Percentiles rank a stretch among this genome's conserved stretches.
These are phyloP conservation scores for Hemicentrotus pulcherrimus DNA, from an alignment of 35 echinoderm and acorn worm species.

Conservation along the genomic window DNA sequence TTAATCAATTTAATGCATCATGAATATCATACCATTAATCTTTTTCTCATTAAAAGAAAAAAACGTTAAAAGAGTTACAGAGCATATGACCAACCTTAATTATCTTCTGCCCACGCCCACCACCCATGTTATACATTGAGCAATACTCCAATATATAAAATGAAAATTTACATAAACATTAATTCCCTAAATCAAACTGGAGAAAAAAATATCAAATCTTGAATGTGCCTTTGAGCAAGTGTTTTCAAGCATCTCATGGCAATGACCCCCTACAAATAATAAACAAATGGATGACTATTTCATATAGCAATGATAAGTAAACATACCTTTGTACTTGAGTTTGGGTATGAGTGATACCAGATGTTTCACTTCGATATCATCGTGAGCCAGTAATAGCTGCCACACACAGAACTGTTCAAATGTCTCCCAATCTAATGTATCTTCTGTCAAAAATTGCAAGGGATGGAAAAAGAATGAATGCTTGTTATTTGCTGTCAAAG, in stretches of 20 bases:
- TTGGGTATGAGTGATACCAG: conserved; percentile 82
- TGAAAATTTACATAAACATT: neutral
- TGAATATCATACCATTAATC: no score
- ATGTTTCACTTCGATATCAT: conserved; percentile 87
- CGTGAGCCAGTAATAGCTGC: conserved; percentile 92
- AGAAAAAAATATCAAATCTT: neutral
- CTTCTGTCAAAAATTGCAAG: conserved; percentile 66
- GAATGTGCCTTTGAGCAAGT: neutral
- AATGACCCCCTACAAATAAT: no score
- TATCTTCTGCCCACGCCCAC: neutral
- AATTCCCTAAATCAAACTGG: neutral
- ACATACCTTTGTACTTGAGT: conserved; percentile 90
- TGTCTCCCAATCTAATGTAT: conserved; percentile 94
- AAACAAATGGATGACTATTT: no score
- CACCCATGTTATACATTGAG: neutral
- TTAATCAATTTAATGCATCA: no score
- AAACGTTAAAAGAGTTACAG: neutral
- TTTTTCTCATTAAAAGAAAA: no score
- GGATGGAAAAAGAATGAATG: neutral
- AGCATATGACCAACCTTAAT: neutral
- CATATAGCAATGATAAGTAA: neutral
- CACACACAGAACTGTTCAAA: conserved; percentile 99
- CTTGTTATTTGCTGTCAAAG: no score
- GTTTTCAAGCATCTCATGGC: neutral
- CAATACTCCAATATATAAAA: neutral